phyloP scores from a whole-genome alignment of 2,113 vertebrate genomes.

The Butorides virescens region DNA sequence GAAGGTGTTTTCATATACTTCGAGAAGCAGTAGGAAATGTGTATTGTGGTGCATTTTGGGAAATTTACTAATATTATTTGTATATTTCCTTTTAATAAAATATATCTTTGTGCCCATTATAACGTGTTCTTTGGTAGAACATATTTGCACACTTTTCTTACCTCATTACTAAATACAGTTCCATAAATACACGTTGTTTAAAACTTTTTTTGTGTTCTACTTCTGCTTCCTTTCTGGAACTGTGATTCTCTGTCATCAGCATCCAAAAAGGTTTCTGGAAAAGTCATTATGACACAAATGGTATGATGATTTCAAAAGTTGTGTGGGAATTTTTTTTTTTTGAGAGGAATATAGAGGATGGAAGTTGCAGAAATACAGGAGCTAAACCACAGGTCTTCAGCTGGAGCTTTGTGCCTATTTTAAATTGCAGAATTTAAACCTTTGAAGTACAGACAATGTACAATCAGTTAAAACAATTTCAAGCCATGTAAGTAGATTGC shows the following conservation, averaged over 20 bases:
- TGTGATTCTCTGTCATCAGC: neutral
- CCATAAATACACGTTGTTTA: neutral
- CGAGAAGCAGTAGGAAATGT: neutral
- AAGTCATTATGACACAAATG: slow-evolving; percentile 25
- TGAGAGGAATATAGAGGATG: neutral
- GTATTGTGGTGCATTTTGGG: neutral
- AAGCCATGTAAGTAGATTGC: neutral
- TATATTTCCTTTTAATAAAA: neutral
- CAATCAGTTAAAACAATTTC: neutral
- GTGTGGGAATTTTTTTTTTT: neutral
- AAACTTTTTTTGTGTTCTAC: neutral
- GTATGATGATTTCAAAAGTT: neutral
- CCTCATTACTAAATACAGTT: neutral
- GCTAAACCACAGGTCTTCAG: neutral
- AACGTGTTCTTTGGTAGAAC: neutral
- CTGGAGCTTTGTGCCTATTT: neutral
- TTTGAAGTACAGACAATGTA: neutral
- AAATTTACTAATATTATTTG: neutral
- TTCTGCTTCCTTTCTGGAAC: slow-evolving; percentile 27
- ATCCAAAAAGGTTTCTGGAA: slow-evolving; percentile 15
- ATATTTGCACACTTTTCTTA: neutral
- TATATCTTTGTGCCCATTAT: neutral
- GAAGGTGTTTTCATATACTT: neutral
- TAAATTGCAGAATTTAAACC: neutral
- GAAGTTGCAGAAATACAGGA: neutral